These are phyloP conservation scores for Microctonus aethiopoides DNA, from an alignment of 2,888 invertebrate species.

Conservation along the genomic window DNA sequence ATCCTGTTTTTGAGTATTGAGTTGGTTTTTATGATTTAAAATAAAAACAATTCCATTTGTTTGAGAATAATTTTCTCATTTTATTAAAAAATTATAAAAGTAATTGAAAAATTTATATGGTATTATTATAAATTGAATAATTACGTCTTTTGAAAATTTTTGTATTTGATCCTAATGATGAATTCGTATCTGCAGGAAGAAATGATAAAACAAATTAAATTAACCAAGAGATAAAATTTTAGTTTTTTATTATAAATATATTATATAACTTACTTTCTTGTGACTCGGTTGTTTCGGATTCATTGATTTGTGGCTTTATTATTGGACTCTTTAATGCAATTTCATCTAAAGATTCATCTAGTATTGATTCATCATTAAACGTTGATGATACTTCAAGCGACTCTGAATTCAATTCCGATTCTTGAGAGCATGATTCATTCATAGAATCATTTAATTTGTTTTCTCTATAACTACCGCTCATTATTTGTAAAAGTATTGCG, in stretches of 20 bases:
- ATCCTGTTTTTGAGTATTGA: not conserved
- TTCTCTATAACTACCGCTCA: constrained; percentile 33
- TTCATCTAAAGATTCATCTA: constrained; percentile 8
- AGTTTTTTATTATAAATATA: not conserved
- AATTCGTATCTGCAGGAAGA: constrained; percentile 3
- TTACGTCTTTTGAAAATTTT: constrained; percentile 68
- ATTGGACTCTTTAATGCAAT: not conserved
- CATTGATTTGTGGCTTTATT: constrained; percentile 7
- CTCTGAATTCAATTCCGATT: constrained; percentile 16
- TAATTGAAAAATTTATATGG: constrained; percentile 16
- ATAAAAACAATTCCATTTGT: too few relatives aligned
- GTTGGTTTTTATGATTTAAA: too few relatives aligned
- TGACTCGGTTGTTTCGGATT: not conserved
- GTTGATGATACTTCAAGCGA: constrained; percentile 38
- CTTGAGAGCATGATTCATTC: constrained; percentile 13
- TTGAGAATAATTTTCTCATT: not conserved
- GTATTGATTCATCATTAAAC: constrained; percentile 37
- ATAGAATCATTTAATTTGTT: constrained; percentile 1
- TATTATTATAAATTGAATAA: constrained; percentile 62
- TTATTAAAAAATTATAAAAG: constrained; percentile 7
- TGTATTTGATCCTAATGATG: constrained; percentile 47
- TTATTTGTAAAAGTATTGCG: constrained; percentile 70
- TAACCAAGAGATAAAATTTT: not conserved
- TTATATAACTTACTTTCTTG: constrained; percentile 32
- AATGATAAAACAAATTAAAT: not conserved